A percentile compares a stretch with the other conserved stretches of the same genome.
Conservation (phyloP, 2,888 invertebrate species). For the Elegia similella region DNA sequence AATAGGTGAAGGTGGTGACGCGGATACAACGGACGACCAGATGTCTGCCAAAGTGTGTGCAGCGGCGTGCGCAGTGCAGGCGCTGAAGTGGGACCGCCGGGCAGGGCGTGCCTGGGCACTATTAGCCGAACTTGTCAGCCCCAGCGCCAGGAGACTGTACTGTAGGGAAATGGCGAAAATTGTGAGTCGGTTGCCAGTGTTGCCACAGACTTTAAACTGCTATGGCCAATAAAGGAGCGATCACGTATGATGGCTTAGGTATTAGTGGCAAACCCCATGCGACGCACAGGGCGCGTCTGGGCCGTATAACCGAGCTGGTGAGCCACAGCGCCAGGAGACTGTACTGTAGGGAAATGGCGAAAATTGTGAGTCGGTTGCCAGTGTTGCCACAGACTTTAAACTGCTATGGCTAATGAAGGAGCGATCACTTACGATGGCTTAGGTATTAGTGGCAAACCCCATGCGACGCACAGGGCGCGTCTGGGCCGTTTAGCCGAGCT, state of each 20-base stretch:
- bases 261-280: too few relatives aligned
- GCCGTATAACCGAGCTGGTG: slow-evolving; percentile 45
- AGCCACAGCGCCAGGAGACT: slow-evolving; percentile 50
- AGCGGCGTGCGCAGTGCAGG: slow-evolving; percentile 54
- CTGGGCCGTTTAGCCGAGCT: too few relatives aligned
- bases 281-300: slow-evolving; percentile 61
- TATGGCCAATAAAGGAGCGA: too few relatives aligned
- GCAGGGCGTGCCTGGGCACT: slow-evolving; percentile 62
- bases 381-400: too few relatives aligned
- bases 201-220: too few relatives aligned
- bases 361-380: slow-evolving; percentile 35
- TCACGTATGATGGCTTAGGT: too few relatives aligned
- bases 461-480: too few relatives aligned
- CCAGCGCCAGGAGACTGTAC: slow-evolving; percentile 50
- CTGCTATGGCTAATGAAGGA: too few relatives aligned
- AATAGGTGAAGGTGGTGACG: slow-evolving; percentile 38
- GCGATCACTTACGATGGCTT: too few relatives aligned
- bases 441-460: too few relatives aligned
- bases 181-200: slow-evolving; percentile 33
- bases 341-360: slow-evolving; percentile 60
- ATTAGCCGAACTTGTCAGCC: slow-evolving; percentile 47
- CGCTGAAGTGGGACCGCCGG: slow-evolving; percentile 57
- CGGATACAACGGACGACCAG: slow-evolving; percentile 38
- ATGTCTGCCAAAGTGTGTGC: slow-evolving; percentile 40
- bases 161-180: slow-evolving; percentile 56